These are phyloP conservation scores for Miltochrista miniata DNA, from an alignment of 2,888 invertebrate species.

Conservation along the genomic window DNA sequence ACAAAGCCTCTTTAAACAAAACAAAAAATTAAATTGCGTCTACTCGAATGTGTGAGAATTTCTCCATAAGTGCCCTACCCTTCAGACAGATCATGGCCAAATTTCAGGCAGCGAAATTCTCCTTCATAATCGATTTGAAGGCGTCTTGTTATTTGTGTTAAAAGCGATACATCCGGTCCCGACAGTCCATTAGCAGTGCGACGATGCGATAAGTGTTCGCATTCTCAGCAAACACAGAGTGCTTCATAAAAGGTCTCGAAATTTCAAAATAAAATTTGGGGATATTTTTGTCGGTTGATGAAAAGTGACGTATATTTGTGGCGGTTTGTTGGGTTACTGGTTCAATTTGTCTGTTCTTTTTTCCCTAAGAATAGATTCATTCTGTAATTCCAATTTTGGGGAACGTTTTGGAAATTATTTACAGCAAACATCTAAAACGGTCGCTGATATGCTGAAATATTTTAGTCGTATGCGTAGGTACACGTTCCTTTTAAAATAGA, in stretches of 20 bases:
- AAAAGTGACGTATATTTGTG: background rate
- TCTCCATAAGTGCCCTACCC: conserved; percentile 1
- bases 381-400: too few species aligned
- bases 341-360: background rate
- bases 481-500: too few species aligned
- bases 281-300: background rate
- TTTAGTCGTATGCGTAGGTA: too few species aligned
- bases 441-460: too few species aligned
- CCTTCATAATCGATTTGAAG: conserved; percentile 44
- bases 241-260: conserved; percentile 7
- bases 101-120: conserved; percentile 32
- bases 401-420: too few species aligned
- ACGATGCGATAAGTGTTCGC: conserved; percentile 48
- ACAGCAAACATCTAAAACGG: too few species aligned
- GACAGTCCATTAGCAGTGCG: conserved; percentile 52
- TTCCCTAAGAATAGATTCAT: too few species aligned
- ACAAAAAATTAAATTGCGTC: too few species aligned
- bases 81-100: conserved; percentile 27
- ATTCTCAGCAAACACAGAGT: conserved; percentile 36
- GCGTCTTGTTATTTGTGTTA: conserved; percentile 46
- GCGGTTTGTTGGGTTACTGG: background rate
- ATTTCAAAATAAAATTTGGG: conserved; percentile 12
- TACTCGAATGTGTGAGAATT: too few species aligned
- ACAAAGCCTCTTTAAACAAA: too few species aligned
- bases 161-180: conserved; percentile 56